phyloP scores from a whole-genome alignment of 1,140 invertebrate genomes.

The Dendroctonus ponderosae region DNA sequence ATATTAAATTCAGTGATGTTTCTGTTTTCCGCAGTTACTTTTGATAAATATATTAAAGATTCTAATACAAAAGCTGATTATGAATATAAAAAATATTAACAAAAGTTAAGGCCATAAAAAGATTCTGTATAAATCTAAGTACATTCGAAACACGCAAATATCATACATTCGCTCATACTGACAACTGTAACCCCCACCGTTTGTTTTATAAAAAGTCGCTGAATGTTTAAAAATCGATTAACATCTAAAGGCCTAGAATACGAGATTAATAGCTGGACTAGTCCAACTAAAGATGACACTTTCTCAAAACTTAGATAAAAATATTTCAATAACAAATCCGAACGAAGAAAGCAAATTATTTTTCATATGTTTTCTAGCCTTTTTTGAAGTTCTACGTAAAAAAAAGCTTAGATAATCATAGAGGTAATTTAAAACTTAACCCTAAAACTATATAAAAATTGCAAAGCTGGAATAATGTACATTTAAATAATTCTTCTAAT shows the following conservation, averaged over 20 bases:
- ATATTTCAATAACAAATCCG: too few species aligned
- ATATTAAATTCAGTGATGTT: constrained; percentile 43
- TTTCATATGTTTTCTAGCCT: neutral
- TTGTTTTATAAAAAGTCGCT: constrained; percentile 42
- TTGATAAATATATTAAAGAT: constrained; percentile 37
- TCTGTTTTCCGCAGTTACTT: constrained; percentile 38
- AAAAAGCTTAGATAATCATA: constrained; percentile 18
- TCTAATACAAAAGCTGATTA: constrained; percentile 39
- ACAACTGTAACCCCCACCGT: constrained; percentile 40
- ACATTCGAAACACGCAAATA: constrained; percentile 10
- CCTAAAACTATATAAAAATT: constrained; percentile 15
- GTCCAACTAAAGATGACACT: too few species aligned
- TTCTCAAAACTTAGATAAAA: too few species aligned
- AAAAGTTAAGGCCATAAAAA: neutral
- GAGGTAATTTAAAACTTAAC: constrained; percentile 31
- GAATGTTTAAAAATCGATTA: constrained; percentile 20
- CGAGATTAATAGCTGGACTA: too few species aligned
- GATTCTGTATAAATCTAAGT: constrained; percentile 9
- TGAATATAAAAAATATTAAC: constrained; percentile 38
- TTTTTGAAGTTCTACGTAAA: constrained; percentile 18
- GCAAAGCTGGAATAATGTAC: constrained; percentile 18
- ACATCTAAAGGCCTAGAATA: too few species aligned
- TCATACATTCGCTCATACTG: constrained; percentile 9
- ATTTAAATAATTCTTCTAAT: too few species aligned
- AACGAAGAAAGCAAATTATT: too few species aligned